These are phyloP conservation scores for Chaunax sp. DNA, from an alignment of 2,797 vertebrate genomes.

Conservation along the genomic window DNA sequence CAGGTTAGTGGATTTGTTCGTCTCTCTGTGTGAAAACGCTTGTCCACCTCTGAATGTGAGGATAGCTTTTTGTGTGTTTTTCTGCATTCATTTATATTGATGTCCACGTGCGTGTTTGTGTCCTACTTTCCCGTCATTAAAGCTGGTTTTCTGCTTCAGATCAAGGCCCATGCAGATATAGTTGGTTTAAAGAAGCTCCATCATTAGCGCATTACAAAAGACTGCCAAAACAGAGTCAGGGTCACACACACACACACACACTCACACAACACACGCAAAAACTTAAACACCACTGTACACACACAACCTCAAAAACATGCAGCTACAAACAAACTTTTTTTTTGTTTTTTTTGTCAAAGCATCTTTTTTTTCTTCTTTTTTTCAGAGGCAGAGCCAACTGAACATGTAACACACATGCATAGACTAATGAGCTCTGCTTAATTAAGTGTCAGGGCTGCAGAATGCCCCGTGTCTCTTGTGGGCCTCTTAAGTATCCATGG, in stretches of 20 bases:
- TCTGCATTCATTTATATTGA: slow-evolving; percentile 47
- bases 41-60: not conserved
- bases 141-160: slow-evolving; percentile 66
- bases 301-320: slow-evolving; percentile 47
- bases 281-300: slow-evolving; percentile 10
- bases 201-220: slow-evolving; percentile 84
- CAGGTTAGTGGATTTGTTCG: slow-evolving; percentile 65
- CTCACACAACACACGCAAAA: slow-evolving; percentile 10
- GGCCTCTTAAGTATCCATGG: slow-evolving; percentile 21
- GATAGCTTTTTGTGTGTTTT: slow-evolving; percentile 21
- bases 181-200: slow-evolving; percentile 76
- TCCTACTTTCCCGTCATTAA: slow-evolving; percentile 78
- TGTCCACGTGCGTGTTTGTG: slow-evolving; percentile 58
- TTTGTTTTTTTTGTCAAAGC: slow-evolving; percentile 2
- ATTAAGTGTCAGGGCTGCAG: slow-evolving; percentile 51
- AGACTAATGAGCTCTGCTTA: slow-evolving; percentile 67
- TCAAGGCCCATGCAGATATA: slow-evolving; percentile 78
- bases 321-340: slow-evolving; percentile 51
- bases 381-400: slow-evolving; percentile 10
- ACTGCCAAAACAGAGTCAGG: slow-evolving; percentile 74
- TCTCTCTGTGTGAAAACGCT: not conserved
- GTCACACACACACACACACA: slow-evolving; percentile 42
- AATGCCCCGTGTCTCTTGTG: slow-evolving; percentile 42
- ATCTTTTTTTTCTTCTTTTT: slow-evolving; percentile 30
- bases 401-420: slow-evolving; percentile 40